phyloP scores from a whole-genome alignment of 2,113 vertebrate genomes.

The Perognathus longimembris region DNA sequence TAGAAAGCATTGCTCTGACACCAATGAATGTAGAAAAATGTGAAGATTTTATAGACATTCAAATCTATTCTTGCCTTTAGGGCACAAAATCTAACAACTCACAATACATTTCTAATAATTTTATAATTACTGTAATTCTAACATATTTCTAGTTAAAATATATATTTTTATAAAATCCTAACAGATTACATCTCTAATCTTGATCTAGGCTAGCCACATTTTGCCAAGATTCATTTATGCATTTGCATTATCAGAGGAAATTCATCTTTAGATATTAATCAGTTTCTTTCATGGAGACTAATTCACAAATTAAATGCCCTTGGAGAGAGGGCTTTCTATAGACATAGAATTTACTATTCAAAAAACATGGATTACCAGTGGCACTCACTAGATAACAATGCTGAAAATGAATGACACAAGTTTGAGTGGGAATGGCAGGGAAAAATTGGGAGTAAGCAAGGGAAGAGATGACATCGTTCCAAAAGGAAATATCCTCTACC shows the following conservation, averaged over 20 bases:
- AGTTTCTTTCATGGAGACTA: constrained; percentile 31
- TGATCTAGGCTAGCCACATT: not conserved
- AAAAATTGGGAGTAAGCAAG: too few species aligned
- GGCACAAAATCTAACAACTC: not conserved
- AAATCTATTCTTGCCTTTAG: not conserved
- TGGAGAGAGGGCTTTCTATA: not conserved
- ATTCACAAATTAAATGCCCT: not conserved
- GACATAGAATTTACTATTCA: constrained; percentile 13
- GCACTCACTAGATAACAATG: too few species aligned
- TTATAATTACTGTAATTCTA: not conserved
- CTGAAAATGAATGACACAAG: too few species aligned
- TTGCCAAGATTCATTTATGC: not conserved
- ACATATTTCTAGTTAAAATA: constrained; percentile 37
- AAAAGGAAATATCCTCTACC: too few species aligned
- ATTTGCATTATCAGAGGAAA: not conserved
- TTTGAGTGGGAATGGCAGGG: too few species aligned
- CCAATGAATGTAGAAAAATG: not conserved
- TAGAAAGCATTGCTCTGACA: not conserved
- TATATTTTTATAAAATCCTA: not conserved
- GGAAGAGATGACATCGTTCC: too few species aligned
- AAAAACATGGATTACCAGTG: not conserved
- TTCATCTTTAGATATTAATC: not conserved
- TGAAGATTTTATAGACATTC: not conserved
- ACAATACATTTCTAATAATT: not conserved
- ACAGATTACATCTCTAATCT: not conserved